A percentile compares a stretch with the other conserved stretches of the same genome.
These are phyloP conservation scores for Helobdella robusta DNA, from an alignment of 2,888 invertebrate species.

Conservation along the genomic window DNA sequence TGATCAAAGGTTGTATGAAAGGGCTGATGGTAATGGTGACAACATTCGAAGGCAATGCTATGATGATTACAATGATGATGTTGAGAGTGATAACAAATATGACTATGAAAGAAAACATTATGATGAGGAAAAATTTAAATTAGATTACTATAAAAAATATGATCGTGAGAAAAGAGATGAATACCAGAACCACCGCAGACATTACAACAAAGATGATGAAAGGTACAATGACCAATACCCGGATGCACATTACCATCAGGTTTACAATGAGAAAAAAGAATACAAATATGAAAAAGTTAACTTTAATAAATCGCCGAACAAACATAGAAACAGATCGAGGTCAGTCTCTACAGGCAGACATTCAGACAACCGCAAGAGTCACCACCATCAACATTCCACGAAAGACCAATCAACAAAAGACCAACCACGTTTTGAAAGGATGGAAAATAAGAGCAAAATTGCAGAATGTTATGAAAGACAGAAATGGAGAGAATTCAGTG, in stretches of 20 bases:
- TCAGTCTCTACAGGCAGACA: neutral
- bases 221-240: too few species aligned
- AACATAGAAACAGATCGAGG: slow-evolving; percentile 3
- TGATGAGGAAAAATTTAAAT: neutral
- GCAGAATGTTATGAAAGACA: too few species aligned
- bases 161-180: neutral
- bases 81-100: neutral
- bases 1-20: too few species aligned
- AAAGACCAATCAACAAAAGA: neutral
- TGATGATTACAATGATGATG: neutral
- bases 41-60: too few species aligned
- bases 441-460: neutral
- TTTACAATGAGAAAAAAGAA: too few species aligned
- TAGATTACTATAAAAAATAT: neutral
- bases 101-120: too few species aligned
- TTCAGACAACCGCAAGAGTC: too few species aligned
- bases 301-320: too few species aligned
- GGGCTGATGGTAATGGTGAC: too few species aligned
- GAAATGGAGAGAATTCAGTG: too few species aligned
- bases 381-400: neutral
- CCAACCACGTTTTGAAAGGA: neutral
- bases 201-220: neutral
- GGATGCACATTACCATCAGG: too few species aligned
- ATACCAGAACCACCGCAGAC: neutral
- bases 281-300: too few species aligned